Conservation (phyloP, 2,797 vertebrate species). For the Avahi laniger region DNA sequence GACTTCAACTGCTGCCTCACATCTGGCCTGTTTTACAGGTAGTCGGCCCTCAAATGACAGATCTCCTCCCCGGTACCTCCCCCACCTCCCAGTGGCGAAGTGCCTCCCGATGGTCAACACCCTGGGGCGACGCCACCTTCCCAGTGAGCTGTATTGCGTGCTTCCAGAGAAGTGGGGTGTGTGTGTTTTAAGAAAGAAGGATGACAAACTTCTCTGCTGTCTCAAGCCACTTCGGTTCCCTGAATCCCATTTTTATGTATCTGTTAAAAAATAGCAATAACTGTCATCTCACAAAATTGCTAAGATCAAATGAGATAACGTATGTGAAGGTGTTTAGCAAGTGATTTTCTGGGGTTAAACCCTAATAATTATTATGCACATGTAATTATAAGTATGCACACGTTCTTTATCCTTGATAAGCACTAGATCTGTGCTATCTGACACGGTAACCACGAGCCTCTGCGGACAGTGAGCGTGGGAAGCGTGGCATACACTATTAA, state of each 20-base stretch:
- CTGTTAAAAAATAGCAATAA: neutral
- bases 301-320: neutral
- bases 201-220: neutral
- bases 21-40: neutral
- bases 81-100: too few species aligned
- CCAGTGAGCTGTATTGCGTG: too few species aligned
- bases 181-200: neutral
- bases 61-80: neutral
- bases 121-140: neutral
- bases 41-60: neutral
- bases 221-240: neutral
- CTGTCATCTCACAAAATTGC: slow-evolving; percentile 31
- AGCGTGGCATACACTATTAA: neutral
- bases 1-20: rapidly evolving
- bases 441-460: neutral
- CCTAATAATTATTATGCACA: neutral
- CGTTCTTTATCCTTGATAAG: neutral
- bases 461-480: neutral
- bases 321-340: neutral
- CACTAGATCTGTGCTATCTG: neutral
- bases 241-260: slow-evolving; percentile 25
- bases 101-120: neutral
- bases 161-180: neutral
- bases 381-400: neutral
- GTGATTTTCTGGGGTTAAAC: neutral